Evolutionary conservation across 2,113 vertebrate genomes (phyloP).

Genomic region (Nibea albiflora): DNA sequence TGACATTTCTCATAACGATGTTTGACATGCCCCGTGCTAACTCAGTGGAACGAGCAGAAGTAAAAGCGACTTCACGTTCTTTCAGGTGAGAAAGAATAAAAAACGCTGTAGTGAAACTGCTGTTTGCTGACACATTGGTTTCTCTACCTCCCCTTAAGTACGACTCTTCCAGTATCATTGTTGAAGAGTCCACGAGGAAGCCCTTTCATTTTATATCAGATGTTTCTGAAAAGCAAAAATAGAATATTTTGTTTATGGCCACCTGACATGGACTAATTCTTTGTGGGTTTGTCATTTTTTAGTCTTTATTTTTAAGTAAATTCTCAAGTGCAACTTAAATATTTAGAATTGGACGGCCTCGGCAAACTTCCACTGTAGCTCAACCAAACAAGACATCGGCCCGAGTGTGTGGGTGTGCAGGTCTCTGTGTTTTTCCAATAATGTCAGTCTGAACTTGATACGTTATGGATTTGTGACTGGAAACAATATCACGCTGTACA

Average conservation of each 20-base stretch:
- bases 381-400: conserved; percentile 8
- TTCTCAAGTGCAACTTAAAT: neutral
- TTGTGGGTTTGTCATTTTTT: neutral
- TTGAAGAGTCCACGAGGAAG: neutral
- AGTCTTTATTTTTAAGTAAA: neutral
- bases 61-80: neutral
- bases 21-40: neutral
- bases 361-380: neutral
- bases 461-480: neutral
- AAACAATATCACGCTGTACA: neutral
- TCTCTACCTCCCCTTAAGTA: neutral
- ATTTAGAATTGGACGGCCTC: neutral
- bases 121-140: neutral
- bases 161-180: neutral
- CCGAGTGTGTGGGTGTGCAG: neutral
- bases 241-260: too few relatives aligned
- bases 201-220: too few relatives aligned
- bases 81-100: neutral
- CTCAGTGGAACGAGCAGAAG: neutral
- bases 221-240: too few relatives aligned
- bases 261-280: neutral
- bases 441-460: neutral
- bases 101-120: neutral
- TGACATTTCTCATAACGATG: neutral
- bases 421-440: conserved; percentile 3